Base-by-base conservation (phyloP, 2,797 vertebrate genomes). In the Sternarchorhynchus goeldii region DNA sequence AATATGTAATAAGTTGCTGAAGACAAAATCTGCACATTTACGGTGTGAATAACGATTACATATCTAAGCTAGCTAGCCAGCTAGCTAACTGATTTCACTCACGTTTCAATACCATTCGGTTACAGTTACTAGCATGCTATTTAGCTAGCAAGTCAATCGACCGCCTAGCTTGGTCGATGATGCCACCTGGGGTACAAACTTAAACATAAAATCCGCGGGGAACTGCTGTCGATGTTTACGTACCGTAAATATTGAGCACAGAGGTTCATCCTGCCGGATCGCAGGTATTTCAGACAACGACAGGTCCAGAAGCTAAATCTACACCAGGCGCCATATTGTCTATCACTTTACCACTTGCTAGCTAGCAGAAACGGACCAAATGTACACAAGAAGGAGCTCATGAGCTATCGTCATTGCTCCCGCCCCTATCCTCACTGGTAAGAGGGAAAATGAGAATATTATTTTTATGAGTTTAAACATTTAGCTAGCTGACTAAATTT, bases 241-340 rank as follows among this genome's bases (percentile, higher is more conserved):
- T 83, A 94, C 93, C 93, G 89, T 71, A 94, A 86, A 41, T 91
- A 93, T 14, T 93, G 92, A 41, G 90, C 89, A 86, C 92, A 93
- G 88, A 93, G 89, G 92, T 91, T 93, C 93, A 94, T 94, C 84
- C 89, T 93, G 88, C 73, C 87, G 81, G 88, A 83, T 88, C 83
- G 53, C 84, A 90, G 74, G 88, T 62, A 79, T 77, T 78, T 91
- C 85, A 92, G 75, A 88, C 87, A 69, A 83, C 86, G 87, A 90
- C 89, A 85, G 85, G 86, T 85, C 84, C 88, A 73, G 75, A 83
- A 76, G 90, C 89, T 89, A 92, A 84, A 84, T 86, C 81, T 85
- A 75, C 87, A 81, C 80, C 89, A 82, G 91, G 80, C 93, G 93
- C 93, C 93, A 94, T 94, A 41, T 93, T 93, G 92, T 90, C 91